phyloP scores from a whole-genome alignment of 2,888 invertebrate genomes.

The Campoplex nolae region DNA sequence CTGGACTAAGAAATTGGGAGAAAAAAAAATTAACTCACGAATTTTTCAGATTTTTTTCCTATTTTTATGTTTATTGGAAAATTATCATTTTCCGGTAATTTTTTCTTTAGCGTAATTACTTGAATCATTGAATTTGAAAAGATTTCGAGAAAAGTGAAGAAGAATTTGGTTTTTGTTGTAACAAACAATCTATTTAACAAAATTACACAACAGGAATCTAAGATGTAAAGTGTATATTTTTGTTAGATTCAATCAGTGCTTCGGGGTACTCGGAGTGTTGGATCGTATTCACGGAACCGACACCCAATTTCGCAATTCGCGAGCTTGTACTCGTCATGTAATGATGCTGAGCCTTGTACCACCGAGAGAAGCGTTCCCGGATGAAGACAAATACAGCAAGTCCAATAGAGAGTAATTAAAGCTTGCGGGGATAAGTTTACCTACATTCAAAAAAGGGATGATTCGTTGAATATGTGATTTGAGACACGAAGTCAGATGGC shows the following conservation, averaged over 20 bases:
- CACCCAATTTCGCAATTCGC: slow-evolving; percentile 89
- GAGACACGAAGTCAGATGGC: background rate
- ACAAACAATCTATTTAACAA: too few species aligned
- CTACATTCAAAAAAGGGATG: slow-evolving; percentile 1
- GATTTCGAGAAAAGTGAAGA: too few species aligned
- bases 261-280: slow-evolving; percentile 92
- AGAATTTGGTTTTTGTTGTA: background rate
- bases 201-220: background rate
- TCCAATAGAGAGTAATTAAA: slow-evolving; percentile 75
- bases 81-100: too few species aligned
- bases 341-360: slow-evolving; percentile 90
- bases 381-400: slow-evolving; percentile 84
- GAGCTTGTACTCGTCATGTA: slow-evolving; percentile 90
- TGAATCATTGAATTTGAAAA: too few species aligned
- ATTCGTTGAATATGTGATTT: slow-evolving; percentile 1
- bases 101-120: too few species aligned
- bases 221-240: slow-evolving; percentile 25
- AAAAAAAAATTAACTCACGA: too few species aligned
- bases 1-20: too few species aligned
- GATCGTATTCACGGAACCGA: slow-evolving; percentile 95
- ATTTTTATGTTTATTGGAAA: too few species aligned
- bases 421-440: slow-evolving; percentile 3
- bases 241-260: slow-evolving; percentile 92
- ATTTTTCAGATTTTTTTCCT: too few species aligned
- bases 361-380: slow-evolving; percentile 89